Evolutionary conservation across 2,888 invertebrate species (phyloP).

Genomic region (Sclerodermus sp.): DNA sequence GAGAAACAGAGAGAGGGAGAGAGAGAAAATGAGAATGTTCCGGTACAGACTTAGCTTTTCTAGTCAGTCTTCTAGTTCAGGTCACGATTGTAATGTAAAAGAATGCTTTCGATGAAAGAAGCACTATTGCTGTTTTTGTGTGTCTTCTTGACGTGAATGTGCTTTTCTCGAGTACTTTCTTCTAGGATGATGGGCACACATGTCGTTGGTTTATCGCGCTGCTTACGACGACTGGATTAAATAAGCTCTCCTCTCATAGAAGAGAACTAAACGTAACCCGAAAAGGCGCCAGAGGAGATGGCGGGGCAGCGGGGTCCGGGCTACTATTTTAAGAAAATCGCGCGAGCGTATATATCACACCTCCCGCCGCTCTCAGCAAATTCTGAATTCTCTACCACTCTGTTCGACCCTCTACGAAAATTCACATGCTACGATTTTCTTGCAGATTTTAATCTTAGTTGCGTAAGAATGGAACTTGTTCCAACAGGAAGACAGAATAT

Average conservation of each 20-base stretch:
- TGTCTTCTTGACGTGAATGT: constrained; percentile 13
- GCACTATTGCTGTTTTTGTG: not conserved
- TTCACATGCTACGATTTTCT: no score
- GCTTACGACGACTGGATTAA: constrained; percentile 31
- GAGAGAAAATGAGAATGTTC: constrained; percentile 2
- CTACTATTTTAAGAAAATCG: not conserved
- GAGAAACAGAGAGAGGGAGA: not conserved
- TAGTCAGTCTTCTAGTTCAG: constrained; percentile 26
- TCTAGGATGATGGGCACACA: constrained; percentile 28
- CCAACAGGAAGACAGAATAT: no score
- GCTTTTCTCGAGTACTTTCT: constrained; percentile 15
- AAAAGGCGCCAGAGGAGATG: constrained; percentile 42
- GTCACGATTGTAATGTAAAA: constrained; percentile 5
- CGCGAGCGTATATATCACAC: no score
- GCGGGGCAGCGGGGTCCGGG: constrained; percentile 24
- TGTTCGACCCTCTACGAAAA: no score
- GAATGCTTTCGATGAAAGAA: no score
- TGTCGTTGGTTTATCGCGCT: constrained; percentile 39
- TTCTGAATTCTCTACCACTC: no score
- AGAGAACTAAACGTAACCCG: constrained; percentile 43
- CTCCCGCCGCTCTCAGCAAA: no score
- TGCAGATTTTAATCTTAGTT: no score
- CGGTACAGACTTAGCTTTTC: constrained; percentile 9
- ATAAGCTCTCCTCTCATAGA: constrained; percentile 24
- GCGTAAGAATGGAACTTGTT: no score